Base-by-base conservation (phyloP, 2,888 invertebrate genomes). In the Acanthoscelides obtectus region DNA sequence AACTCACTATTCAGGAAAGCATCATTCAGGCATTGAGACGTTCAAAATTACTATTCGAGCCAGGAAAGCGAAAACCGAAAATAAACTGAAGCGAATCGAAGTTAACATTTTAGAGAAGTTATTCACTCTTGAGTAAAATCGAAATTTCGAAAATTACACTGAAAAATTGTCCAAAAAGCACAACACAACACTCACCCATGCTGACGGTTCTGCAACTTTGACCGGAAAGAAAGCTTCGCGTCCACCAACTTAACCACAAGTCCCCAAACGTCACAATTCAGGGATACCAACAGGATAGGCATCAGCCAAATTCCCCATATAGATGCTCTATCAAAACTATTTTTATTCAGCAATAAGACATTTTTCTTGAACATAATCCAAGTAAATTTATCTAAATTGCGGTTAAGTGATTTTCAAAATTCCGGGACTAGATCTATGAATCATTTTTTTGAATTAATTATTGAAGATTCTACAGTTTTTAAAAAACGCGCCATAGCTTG, bases 131-230 rank as follows among this genome's bases (percentile, higher is more conserved):
- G 12, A 3, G 1, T 1, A 66, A 66, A 66, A 20, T 21, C 6
- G 19, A 20, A 17, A n/a, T 66, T 66, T 66, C 22, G 20, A 66
- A 20, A 22, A 20, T 20, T n/a, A 66, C 66, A 66, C 66, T 66
- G 1, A 4, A 21, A 66, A 20, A n/a, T 20, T 21, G 20, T n/a
- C 66, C 12, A 76, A 77, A 75, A 67, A 71, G 69, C 68, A 65
- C 25, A 69, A 67, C 72, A 74, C 69, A 66, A 75, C 79, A 83
- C 85, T 84, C 82, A 84, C 85, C 85, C 84, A 85, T 85, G 83
- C 84, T 84, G 83, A 80, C 81, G 78, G 81, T 78, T 79, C 78
- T 72, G 71, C 74, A 76, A 79, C 73, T 77, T 76, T 76, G 72
- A 76, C 73, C 76, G 77, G 77, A 81, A 81, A 80, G 79, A 77